phyloP scores from a whole-genome alignment of 2,888 invertebrate species.

The Escarpia spicata region DNA sequence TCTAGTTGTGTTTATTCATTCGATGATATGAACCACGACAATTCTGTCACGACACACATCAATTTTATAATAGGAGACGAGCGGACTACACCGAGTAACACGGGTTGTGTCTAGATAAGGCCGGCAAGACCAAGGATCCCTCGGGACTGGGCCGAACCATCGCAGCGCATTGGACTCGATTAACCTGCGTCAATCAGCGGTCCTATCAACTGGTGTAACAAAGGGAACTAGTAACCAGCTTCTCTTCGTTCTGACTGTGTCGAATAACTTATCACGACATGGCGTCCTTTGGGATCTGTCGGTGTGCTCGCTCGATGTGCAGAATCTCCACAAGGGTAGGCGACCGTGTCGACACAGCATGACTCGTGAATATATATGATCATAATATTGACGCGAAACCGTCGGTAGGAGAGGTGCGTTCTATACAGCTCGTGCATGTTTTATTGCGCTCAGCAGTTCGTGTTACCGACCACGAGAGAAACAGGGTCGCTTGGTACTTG shows the following conservation, averaged over 20 bases:
- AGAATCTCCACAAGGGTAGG: background rate
- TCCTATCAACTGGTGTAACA: background rate
- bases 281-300: background rate
- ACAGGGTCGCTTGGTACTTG: background rate
- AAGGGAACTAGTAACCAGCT: background rate
- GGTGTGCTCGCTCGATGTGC: background rate
- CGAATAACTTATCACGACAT: background rate
- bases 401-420: background rate
- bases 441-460: background rate
- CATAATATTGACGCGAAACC: background rate
- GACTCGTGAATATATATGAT: background rate
- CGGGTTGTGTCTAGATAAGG: background rate
- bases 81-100: background rate
- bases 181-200: background rate
- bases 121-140: background rate
- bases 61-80: no score
- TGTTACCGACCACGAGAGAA: background rate
- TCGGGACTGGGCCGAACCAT: background rate
- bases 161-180: background rate
- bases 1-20: no score
- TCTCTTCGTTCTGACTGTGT: background rate
- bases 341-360: background rate
- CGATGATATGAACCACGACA: no score
- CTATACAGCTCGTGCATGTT: background rate
- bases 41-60: no score